Base-by-base conservation (phyloP, 1,140 invertebrate genomes). In the Periplaneta americana region DNA sequence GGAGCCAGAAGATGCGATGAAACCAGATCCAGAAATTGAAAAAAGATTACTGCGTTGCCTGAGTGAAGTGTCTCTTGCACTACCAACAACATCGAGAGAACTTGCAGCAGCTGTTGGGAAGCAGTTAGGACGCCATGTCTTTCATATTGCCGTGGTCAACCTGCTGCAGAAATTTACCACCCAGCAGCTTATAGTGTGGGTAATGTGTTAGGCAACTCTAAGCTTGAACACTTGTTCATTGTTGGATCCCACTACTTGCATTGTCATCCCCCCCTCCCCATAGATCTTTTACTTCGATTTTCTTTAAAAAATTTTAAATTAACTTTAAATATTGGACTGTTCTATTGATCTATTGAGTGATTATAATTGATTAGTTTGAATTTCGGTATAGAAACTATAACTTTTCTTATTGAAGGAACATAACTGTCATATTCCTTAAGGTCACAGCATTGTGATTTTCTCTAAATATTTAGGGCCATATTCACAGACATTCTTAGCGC, bases 161-260 rank as follows among this genome's bases (percentile, higher is more conserved):
- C 90, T 98, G 77, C 86, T 98, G 0, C 92, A 96, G 83, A 98
- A 98, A 87, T 94, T 98, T 89, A 93, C 96, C 15, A 92, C 94
- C 57, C 97, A 98, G 87, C 95, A 96, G 84, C 89, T 98, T 28
- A 95, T 98, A 82, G 66, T 15, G 75, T 80, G 66, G 78, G 80
- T 66, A 13, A 28, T 28, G 48, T 6, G 4, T 9, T n/a, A 22
- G 22, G 39, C 15, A 48, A 48, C 39, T 48, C n/a, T n/a, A n/a
- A n/a, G n/a, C n/a, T n/a, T n/a, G n/a, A n/a, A n/a, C n/a, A n/a
- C n/a, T n/a, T n/a, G n/a, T n/a, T n/a, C n/a, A n/a, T n/a, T n/a
- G n/a, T n/a, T n/a, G n/a, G n/a, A n/a, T n/a, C n/a, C n/a, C n/a
- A n/a, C n/a, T n/a, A n/a, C n/a, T n/a, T n/a, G n/a, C n/a, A n/a